Base-by-base conservation (phyloP, 53 echinoderm and acorn worm genomes). In the Apostichopus leukothele region DNA sequence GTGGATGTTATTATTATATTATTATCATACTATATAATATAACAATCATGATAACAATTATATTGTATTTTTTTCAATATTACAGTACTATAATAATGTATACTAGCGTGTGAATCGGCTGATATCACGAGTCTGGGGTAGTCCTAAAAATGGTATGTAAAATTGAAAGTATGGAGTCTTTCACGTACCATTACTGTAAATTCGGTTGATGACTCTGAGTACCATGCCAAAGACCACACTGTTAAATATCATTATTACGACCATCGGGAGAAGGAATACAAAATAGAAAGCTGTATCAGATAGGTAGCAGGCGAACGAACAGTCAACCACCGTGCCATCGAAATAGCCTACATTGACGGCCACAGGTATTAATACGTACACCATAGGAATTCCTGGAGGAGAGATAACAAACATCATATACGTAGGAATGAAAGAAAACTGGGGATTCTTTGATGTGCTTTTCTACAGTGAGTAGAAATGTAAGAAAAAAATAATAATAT, bases 141-240 rank as follows among this genome's bases (percentile, higher is more conserved):
- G 39, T 39, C 39, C 39, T 39, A 39, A 39, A 39, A 39, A 39
- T 39, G 39, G 39, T 39, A 39, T 39, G 39, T 39, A 39, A 39
- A 39, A 39, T 3, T 27, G 27, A 1, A 27, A 27, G 27, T 39
- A 39, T 39, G 39, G 39, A 39, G 39, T 39, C 39, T 39, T 39
- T 39, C 39, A 39, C 90, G 22, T 92, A 95, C 95, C 95, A 51
- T 89, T 91, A 12, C 86, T 90, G 25, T 91, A 91, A 73, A 95
- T 92, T 39, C 91, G 93, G 86, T 89, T 90, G 53, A 96, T 91
- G 67, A 96, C 92, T 80, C 90, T 89, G 23, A 96, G 92, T 12
- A 96, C 96, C 77, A 94, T 89, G 2, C 80, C 96, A 86, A 96
- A 96, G 76, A 96, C 94, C 21, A 92, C 78, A 84, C 94, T 94